Conservation (phyloP, 2,113 vertebrate genomes). For the Engystomops pustulosus region DNA sequence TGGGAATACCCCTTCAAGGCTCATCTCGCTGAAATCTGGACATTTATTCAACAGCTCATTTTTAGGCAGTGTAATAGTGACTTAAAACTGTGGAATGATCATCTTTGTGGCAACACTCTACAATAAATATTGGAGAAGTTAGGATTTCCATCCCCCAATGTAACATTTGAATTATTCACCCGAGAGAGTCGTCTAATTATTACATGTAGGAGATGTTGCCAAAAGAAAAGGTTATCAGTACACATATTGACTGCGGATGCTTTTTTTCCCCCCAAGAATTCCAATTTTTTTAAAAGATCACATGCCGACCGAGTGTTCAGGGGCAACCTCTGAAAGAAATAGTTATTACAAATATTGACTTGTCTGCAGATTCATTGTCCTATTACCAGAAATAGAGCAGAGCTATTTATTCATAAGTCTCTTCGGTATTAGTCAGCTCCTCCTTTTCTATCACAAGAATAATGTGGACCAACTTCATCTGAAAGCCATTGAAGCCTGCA, state of each 20-base stretch:
- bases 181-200: constrained; percentile 16
- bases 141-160: background rate
- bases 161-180: background rate
- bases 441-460: constrained; percentile 2
- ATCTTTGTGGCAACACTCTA: background rate
- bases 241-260: background rate
- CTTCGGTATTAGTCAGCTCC: background rate
- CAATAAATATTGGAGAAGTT: background rate
- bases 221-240: constrained; percentile 1
- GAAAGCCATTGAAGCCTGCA: background rate
- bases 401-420: background rate
- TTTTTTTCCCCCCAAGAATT: background rate
- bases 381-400: background rate
- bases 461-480: background rate
- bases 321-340: constrained; percentile 3
- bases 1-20: too few species aligned
- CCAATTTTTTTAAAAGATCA: constrained; percentile 12
- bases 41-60: too few species aligned
- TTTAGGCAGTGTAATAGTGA: too few species aligned
- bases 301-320: constrained; percentile 1
- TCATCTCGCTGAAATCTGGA: too few species aligned
- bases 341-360: constrained; percentile 24
- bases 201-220: background rate
- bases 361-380: constrained; percentile 2
- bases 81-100: too few species aligned